Evolutionary conservation across 2,113 vertebrate genomes (phyloP), one percentile per base, ranked within the genome.

Genomic region (Kobus ellipsiprymnus): DNA sequence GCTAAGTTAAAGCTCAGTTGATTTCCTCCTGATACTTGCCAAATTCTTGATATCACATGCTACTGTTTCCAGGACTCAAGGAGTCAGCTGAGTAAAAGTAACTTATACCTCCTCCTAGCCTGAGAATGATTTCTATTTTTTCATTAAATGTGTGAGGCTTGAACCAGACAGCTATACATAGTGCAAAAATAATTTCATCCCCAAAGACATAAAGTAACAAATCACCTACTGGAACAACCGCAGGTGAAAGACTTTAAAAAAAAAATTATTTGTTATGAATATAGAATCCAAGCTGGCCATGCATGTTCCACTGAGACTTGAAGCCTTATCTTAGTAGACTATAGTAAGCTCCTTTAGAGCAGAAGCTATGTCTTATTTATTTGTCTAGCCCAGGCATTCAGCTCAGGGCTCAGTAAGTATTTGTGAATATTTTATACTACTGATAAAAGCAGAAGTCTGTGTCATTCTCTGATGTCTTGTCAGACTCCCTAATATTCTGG

Each of bases 11-110:
- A 93, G 44, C 12, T 82, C n/a, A 19, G 64, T 57, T 36, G 30
- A 48, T 80, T 90, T 95, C 97, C 91, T 87, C 87, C 84, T 90
- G 40, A 89, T 33, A 30, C 44, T 97, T 87, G 84, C 48, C 77
- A 29, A 40, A 48, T 71, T 90, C 74, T 55, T 90, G 64, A 30
- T n/a, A n/a, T 94, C 23, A 74, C 27, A 60, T 92, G 85, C 17
- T 78, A 54, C 3, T 54, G 29, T 96, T 92, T 86, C 54, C 60
- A n/a, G 67, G 54, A 84, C 57, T 88, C 67, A 15, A 48, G 30
- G 59, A 46, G 50, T 89, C 59, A 62, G n/a, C 8, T 95, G 33
- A 88, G 23, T 91, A 81, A 88, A 95, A 87, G 44, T 77, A 89
- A 7, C 11, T 78, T 67, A 7, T 83, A 59, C 12, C 74, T 91